A percentile compares a stretch with the other conserved stretches of the same genome.
These are phyloP conservation scores for Drosophila paracracens DNA, from an alignment of 2,888 invertebrate species.

Conservation along the genomic window DNA sequence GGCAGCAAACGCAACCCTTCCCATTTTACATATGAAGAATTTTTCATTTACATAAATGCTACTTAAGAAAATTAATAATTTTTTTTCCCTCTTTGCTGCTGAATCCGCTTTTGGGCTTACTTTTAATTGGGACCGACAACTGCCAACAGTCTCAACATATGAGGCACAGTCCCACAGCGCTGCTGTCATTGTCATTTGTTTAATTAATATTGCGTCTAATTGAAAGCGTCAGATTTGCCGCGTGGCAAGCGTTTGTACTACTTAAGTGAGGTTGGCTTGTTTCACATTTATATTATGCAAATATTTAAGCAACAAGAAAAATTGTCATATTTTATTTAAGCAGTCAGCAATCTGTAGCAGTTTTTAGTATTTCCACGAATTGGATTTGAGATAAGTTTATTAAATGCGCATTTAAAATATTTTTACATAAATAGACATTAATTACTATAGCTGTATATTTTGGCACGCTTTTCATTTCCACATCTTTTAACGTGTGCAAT, in stretches of 20 bases:
- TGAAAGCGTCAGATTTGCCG: slow-evolving; percentile 22
- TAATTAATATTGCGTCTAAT: slow-evolving; percentile 58
- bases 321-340: background rate
- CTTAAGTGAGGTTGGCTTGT: slow-evolving; percentile 5
- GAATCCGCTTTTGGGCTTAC: slow-evolving; percentile 41
- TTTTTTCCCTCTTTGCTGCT: slow-evolving; percentile 37
- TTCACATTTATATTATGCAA: background rate
- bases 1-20: slow-evolving; percentile 45
- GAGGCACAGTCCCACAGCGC: slow-evolving; percentile 19
- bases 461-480: slow-evolving; percentile 62
- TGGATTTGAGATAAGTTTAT: slow-evolving; percentile 44
- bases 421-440: slow-evolving; percentile 65
- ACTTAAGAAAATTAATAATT: slow-evolving; percentile 69
- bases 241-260: slow-evolving; percentile 13
- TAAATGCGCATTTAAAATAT: slow-evolving; percentile 59
- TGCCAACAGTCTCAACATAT: slow-evolving; percentile 19
- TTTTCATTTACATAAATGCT: slow-evolving; percentile 77
- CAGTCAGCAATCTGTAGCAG: background rate
- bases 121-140: slow-evolving; percentile 50
- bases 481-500: background rate
- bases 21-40: slow-evolving; percentile 37
- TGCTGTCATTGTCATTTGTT: slow-evolving; percentile 47
- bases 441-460: slow-evolving; percentile 68
- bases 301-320: background rate
- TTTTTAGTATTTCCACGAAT: background rate